These are phyloP conservation scores for Anarsia innoxiella DNA, from an alignment of 2,888 invertebrate genomes.

Conservation along the genomic window DNA sequence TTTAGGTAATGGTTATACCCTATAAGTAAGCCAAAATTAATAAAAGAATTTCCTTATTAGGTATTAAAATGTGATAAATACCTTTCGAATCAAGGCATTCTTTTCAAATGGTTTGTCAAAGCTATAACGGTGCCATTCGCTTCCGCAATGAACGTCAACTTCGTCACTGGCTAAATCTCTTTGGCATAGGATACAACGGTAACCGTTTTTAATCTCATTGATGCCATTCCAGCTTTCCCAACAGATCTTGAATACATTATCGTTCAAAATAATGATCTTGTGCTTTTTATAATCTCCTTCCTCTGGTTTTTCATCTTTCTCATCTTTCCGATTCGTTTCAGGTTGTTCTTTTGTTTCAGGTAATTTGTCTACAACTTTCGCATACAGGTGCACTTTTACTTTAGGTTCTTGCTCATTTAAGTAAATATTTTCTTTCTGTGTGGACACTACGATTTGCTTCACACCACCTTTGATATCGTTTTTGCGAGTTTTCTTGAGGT, in stretches of 20 bases:
- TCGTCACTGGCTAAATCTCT: neutral
- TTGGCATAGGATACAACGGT: neutral
- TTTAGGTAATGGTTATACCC: too few relatives aligned
- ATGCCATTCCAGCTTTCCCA: neutral
- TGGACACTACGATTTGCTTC: slow-evolving; percentile 10
- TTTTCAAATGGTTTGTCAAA: neutral
- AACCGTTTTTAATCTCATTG: neutral
- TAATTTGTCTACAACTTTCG: too few relatives aligned
- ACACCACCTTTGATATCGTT: slow-evolving; percentile 17
- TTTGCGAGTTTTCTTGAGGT: slow-evolving; percentile 14
- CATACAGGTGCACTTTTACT: slow-evolving; percentile 12
- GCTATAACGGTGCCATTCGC: neutral
- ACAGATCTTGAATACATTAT: neutral
- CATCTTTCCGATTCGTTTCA: neutral
- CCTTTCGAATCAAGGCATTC: slow-evolving; percentile 1
- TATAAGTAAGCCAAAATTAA: too few relatives aligned
- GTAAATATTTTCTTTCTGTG: slow-evolving; percentile 19
- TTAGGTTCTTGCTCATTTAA: slow-evolving; percentile 15
- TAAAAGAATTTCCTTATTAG: too few relatives aligned
- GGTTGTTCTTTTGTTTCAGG: too few relatives aligned
- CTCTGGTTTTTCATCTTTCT: neutral
- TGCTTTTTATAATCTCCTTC: neutral
- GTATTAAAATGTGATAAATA: too few relatives aligned
- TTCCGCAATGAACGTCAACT: neutral
- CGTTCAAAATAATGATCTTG: neutral